Percentiles rank a stretch among this genome's conserved stretches.
Conservation (phyloP, 2,113 vertebrate species). For the Petaurus breviceps region DNA sequence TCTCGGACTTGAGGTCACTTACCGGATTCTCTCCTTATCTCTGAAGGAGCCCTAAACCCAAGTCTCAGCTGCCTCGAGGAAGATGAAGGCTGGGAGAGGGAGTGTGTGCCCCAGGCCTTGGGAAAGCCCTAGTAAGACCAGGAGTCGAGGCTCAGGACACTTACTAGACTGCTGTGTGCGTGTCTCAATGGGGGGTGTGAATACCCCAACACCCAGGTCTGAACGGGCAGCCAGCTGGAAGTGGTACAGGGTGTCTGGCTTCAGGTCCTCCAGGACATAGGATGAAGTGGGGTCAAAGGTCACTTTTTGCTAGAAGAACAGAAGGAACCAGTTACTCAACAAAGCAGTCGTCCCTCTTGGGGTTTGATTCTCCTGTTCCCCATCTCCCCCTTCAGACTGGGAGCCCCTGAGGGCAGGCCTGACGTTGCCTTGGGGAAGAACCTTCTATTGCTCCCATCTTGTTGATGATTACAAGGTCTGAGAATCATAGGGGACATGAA, state of each 20-base stretch:
- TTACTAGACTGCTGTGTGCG: slow-evolving; percentile 96
- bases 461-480: neutral
- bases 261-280: slow-evolving; percentile 92
- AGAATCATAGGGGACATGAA: neutral
- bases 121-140: neutral
- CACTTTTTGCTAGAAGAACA: slow-evolving; percentile 88
- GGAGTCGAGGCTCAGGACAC: slow-evolving; percentile 75
- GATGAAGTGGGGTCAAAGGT: slow-evolving; percentile 91
- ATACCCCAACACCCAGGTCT: slow-evolving; percentile 92
- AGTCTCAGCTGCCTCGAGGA: neutral
- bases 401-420: no score
- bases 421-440: no score
- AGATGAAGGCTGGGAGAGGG: neutral
- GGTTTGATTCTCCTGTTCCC: neutral
- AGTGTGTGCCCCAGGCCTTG: slow-evolving; percentile 3
- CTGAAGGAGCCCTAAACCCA: slow-evolving; percentile 63
- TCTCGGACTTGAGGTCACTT: slow-evolving; percentile 67
- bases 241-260: slow-evolving; percentile 92
- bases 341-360: neutral
- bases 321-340: slow-evolving; percentile 32
- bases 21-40: slow-evolving; percentile 70
- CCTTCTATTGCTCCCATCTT: no score
- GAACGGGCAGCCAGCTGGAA: slow-evolving; percentile 95
- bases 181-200: slow-evolving; percentile 89
- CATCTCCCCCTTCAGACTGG: neutral